Evolutionary conservation across 2,113 vertebrate genomes (phyloP).

Genomic region (Zapornia atra): DNA sequence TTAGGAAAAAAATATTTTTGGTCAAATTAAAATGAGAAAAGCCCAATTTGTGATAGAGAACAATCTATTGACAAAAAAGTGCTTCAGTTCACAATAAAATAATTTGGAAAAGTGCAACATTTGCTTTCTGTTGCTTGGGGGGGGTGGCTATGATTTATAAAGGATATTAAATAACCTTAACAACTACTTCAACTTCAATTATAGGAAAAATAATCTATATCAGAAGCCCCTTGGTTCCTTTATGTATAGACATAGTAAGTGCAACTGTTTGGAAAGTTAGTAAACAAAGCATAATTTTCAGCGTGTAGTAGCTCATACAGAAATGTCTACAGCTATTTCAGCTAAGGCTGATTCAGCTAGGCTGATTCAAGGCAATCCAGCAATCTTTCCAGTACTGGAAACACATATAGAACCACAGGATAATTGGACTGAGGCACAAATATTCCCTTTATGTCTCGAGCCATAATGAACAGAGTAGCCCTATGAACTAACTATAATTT

Average conservation of each 20-base stretch:
- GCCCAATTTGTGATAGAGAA: background rate
- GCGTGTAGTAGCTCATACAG: background rate
- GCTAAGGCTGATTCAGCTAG: background rate
- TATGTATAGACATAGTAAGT: background rate
- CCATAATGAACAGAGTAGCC: conserved; percentile 64
- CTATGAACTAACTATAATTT: conserved; percentile 57
- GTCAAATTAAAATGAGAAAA: background rate
- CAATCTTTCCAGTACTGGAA: conserved; percentile 61
- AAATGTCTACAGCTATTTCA: background rate
- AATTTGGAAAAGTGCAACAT: background rate
- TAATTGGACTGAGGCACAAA: conserved; percentile 73
- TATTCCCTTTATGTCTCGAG: conserved; percentile 66
- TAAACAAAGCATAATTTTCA: conserved; percentile 6
- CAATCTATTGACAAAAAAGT: background rate
- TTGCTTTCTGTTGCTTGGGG: background rate
- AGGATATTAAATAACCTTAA: background rate
- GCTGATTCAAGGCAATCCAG: conserved; percentile 41
- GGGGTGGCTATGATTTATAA: background rate
- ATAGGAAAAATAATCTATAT: background rate
- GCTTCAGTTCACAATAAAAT: background rate
- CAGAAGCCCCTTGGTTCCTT: background rate
- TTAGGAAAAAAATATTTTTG: background rate
- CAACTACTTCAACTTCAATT: conserved; percentile 22
- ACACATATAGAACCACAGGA: conserved; percentile 23
- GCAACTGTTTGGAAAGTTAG: background rate